Base-by-base conservation (phyloP, 2,113 vertebrate genomes). In the Phalacrocorax pelagicus region DNA sequence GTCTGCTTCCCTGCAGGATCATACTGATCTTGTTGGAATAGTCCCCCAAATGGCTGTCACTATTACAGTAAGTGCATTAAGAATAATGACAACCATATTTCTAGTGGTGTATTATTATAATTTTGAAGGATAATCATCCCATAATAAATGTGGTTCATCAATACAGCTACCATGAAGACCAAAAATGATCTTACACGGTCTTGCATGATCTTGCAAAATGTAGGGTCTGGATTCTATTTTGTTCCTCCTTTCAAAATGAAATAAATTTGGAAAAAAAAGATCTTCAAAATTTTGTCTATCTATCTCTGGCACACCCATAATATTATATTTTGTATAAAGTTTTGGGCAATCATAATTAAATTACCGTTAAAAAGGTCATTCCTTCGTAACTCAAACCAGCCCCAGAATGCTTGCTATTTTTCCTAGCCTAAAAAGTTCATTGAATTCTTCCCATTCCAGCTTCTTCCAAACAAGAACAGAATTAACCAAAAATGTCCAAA, bases 371-470 rank as follows among this genome's bases (percentile, higher is more conserved):
- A 38, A 38, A 38, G 38, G 38, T 38, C 38, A 38, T 38, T 38
- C 38, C 38, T 38, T 38, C 10, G 38, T 38, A 38, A 38, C 38
- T 38, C 10, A 63, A 73, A 32, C 23, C 44, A 95, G 49, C 5
- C 8, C 3, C 44, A 72, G 65, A 93, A 74, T 24, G 13, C 26
- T 81, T 47, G 26, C 54, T 79, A 23, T 59, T 86, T 90, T 95
- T 80, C 61, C 63, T 55, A 87, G 16, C n/a, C 36, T 79, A 47
- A 89, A 84, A 87, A 2, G 12, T 90, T 91, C 34, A 40, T 11
- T 52, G 51, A 65, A 63, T 91, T 94, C 77, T 94, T 94, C 80
- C 67, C 69, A 69, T 95, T 94, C 72, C 80, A 84, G 5, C 12
- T 81, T 93, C 38, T 81, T 93, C 38, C 61, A 86, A 86, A 71